Base-by-base conservation (phyloP, 1,140 invertebrate genomes). In the Plodia interpunctella region DNA sequence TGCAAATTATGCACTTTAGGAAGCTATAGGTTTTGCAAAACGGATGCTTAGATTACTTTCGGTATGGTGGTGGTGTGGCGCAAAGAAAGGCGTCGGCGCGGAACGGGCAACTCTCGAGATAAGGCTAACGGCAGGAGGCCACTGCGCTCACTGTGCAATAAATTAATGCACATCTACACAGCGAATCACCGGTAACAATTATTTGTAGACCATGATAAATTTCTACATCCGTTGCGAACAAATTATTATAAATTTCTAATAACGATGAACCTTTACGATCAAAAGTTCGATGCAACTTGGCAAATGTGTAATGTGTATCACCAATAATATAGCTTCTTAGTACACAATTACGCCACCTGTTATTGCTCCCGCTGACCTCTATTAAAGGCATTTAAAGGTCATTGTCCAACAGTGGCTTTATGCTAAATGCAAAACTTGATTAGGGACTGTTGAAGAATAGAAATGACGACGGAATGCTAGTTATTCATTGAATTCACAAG, bases 71-170 rank as follows among this genome's bases (percentile, higher is more conserved):
- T 25, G 21, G 21, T 25, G 57, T 79, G 74, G 71, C 65, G 72
- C 59, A 77, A 76, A 70, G 58, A 35, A 58, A 74, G 60, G 73
- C 77, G 73, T 67, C 72, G 74, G 75, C 67, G 76, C 77, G 73
- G 69, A 69, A 76, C 75, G 65, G 56, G 63, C 70, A 73, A 74
- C 21, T 25, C 68, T 49, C 65, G 60, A 77, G 74, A 77, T 77
- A 79, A 77, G 59, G 51, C 57, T 59, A 49, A 60, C 59, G 66
- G 66, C 30, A 57, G 56, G 54, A 53, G 55, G 60, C 59, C 65
- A 63, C 63, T 64, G 67, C 62, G 61, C 63, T 55, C 61, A 63
- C 55, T 57, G 38, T 63, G 70, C 67, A 68, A 75, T 68, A 65
- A 64, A 68, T 66, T 55, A 57, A 64, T 70, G 56, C n/a, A 15